Base-by-base conservation (phyloP, 2,113 vertebrate species). In the Pangasianodon hypophthalmus region DNA sequence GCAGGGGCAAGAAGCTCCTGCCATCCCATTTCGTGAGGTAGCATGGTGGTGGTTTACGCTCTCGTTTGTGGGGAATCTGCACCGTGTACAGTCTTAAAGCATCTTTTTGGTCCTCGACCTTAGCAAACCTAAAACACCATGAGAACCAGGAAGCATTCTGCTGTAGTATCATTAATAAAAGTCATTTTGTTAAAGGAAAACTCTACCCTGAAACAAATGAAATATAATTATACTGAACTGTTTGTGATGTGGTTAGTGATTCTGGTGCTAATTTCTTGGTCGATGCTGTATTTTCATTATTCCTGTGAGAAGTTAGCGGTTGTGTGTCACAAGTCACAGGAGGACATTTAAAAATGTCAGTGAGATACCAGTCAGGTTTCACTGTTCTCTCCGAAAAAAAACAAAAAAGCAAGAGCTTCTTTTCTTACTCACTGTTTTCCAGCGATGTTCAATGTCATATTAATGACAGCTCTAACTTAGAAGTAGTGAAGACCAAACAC, bases 1-100 rank as follows among this genome's bases (percentile, higher is more conserved):
- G 96, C 93, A 99, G 96, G 0, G 98, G 97, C 91, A 99, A 92
- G 90, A 98, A 98, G 89, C 94, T 97, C 64, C 94, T 95, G 29
- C 97, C 97, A 0, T 99, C 98, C 98, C 98, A 99, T 94, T 99
- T 99, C 84, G 98, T 99, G 93, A 99, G 95, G 96, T 98, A 99
- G 94, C 98, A 99, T 1, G 97, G 97, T 0, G 95, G 97, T 0
- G 97, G 98, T 18, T 96, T 97, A 10, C 98, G 96, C 77, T 97
- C 96, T 67, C 98, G 96, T 92, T 97, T 99, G 93, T 99, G 97
- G 9, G 98, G 98, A 89, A 99, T 98, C 95, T 99, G 98, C 62
- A 98, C 97, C 0, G 98, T 99, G 95, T 98, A 99, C 71, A 99
- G 97, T 82, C 98, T 96, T 87, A 97, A 93, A 0, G 94, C 94